Evolutionary conservation across 2,888 invertebrate species (phyloP), one percentile per base, ranked within the genome.

Genomic region (Imbricaverruca yamaguchii): DNA sequence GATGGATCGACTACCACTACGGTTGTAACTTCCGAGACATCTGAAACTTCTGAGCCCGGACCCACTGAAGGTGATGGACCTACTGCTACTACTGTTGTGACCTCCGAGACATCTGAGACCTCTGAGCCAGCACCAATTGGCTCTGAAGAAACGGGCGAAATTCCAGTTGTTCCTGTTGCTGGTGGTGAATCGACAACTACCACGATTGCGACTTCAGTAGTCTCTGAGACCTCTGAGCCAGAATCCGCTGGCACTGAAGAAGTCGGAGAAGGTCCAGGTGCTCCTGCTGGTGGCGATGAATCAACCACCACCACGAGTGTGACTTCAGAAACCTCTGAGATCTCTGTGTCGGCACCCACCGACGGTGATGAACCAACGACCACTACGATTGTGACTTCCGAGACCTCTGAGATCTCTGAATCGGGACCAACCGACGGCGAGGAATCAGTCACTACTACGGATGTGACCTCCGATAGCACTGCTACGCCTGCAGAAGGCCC

Each of bases 11-110:
- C n/a, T n/a, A 67, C 67, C 8, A 25, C 67, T 67, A 25, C 39
- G 25, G 39, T 25, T 11, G 67, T 67, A 1, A 67, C 67, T 13
- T 25, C 67, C 6, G 67, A 67, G 25, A 25, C 25, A 7, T 21
- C 67, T 39, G 67, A 25, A 39, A 57, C 57, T 13, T 57, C 63
- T 39, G 39, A 18, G 69, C 13, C 39, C 15, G 69, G 69, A 39
- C 6, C 13, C 91, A 93, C 87, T 87, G 90, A 61, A 67, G 57
- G 59, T 81, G 53, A 15, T 21, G 57, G 57, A 57, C 9, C 57
- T 57, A 69, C 67, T 59, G 55, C 78, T 21, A 78, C 21, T 67
- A 63, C 56, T 15, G 56, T 39, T 21, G 15, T 74, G 53, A 67
- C 77, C 21, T 55, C 80, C 59, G 18, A 83, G 77, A n/a, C 53